A percentile compares a stretch with the other conserved stretches of the same genome.
phyloP scores from a whole-genome alignment of 1,140 invertebrate species.

The Charaxes varanes region DNA sequence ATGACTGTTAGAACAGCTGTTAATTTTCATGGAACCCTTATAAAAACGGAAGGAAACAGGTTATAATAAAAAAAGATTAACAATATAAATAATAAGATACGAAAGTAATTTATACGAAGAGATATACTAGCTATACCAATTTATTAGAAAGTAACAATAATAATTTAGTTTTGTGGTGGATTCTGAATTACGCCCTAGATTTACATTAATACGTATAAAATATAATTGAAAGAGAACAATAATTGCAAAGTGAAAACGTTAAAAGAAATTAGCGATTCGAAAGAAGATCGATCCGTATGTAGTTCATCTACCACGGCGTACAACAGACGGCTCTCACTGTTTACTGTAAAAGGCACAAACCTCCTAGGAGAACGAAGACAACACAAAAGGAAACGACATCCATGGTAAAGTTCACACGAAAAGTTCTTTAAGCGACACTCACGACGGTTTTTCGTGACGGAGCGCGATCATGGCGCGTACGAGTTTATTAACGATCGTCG shows the following conservation, averaged over 20 bases:
- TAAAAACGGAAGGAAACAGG: too few species aligned
- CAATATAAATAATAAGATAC: too few species aligned
- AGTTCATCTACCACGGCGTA: conserved; percentile 23
- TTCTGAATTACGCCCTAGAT: too few species aligned
- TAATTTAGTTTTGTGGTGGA: too few species aligned
- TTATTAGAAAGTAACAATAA: too few species aligned
- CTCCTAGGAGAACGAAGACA: conserved; percentile 34
- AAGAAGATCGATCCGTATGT: conserved; percentile 32
- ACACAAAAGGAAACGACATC: conserved; percentile 43
- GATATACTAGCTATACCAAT: too few species aligned
- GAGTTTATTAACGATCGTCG: conserved; percentile 19
- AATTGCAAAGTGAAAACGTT: conserved; percentile 8
- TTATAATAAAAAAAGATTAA: too few species aligned
- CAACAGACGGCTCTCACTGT: neutral
- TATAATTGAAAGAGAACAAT: neutral
- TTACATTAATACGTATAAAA: neutral
- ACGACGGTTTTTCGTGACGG: conserved; percentile 30
- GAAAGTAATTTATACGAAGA: too few species aligned
- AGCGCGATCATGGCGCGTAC: conserved; percentile 39
- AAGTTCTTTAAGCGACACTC: conserved; percentile 40
- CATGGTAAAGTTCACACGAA: conserved; percentile 45
- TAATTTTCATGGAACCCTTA: too few species aligned
- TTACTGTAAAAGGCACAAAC: conserved; percentile 24
- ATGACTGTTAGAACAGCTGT: too few species aligned
- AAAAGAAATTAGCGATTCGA: conserved; percentile 16